phyloP scores from a whole-genome alignment of 2,797 vertebrate species.

The Hydrocynus forskahlii region DNA sequence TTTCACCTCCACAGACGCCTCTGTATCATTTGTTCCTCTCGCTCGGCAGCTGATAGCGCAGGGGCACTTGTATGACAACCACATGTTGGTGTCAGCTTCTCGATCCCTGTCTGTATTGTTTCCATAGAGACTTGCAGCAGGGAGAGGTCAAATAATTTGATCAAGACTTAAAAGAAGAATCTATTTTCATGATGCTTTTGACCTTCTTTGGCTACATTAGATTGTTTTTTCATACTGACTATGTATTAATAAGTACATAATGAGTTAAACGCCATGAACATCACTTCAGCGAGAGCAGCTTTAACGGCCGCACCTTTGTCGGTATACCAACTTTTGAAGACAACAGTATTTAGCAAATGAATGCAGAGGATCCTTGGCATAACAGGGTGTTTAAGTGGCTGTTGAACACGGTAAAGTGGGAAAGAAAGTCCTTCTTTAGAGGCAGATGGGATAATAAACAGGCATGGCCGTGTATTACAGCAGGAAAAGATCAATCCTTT shows the following conservation, averaged over 20 bases:
- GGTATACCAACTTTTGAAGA: slow-evolving; percentile 21
- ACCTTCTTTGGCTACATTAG: too few relatives aligned
- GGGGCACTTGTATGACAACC: slow-evolving; percentile 2
- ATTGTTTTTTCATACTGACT: background rate
- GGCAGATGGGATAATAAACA: slow-evolving; percentile 62
- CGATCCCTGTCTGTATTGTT: slow-evolving; percentile 21
- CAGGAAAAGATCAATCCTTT: slow-evolving; percentile 63
- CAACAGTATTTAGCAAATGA: slow-evolving; percentile 15
- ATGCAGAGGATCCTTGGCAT: slow-evolving; percentile 29
- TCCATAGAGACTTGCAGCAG: slow-evolving; percentile 41
- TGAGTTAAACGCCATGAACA: slow-evolving; percentile 23
- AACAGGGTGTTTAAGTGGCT: slow-evolving; percentile 45
- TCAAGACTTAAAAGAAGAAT: slow-evolving; percentile 62
- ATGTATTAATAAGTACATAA: too few relatives aligned
- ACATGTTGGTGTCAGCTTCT: slow-evolving; percentile 16
- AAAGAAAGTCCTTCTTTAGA: slow-evolving; percentile 56
- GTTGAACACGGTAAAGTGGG: slow-evolving; percentile 46
- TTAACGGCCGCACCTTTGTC: slow-evolving; percentile 36
- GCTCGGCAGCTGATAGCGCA: slow-evolving; percentile 32
- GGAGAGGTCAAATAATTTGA: slow-evolving; percentile 27
- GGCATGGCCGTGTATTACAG: slow-evolving; percentile 57
- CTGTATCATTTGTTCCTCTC: slow-evolving; percentile 41
- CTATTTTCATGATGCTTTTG: slow-evolving; percentile 27
- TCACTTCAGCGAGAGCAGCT: background rate
- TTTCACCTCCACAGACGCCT: slow-evolving; percentile 43